Conservation (phyloP, 1,140 invertebrate genomes). For the Aradophagus sp. region DNA sequence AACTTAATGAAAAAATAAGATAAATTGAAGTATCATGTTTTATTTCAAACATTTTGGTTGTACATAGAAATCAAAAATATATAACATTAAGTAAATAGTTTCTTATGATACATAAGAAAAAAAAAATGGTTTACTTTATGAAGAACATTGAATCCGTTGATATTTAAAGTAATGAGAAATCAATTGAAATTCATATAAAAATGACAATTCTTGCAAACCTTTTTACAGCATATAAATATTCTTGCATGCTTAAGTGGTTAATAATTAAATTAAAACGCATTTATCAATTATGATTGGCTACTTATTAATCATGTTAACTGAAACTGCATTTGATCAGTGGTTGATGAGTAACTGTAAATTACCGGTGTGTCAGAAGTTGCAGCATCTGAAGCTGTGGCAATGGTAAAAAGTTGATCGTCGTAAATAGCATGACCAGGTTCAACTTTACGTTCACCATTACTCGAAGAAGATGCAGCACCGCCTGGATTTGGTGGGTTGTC, state of each 20-base stretch:
- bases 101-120: no score
- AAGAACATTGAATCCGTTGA: no score
- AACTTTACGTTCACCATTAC: conserved; percentile 66
- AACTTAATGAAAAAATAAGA: no score
- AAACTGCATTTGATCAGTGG: conserved; percentile 73
- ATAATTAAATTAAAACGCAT: conserved; percentile 20
- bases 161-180: no score
- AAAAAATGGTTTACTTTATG: no score
- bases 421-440: conserved; percentile 66
- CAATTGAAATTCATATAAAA: no score
- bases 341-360: conserved; percentile 71
- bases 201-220: not conserved
- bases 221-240: not conserved
- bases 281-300: not conserved
- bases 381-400: conserved; percentile 66
- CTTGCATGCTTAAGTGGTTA: conserved; percentile 10
- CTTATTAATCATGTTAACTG: conserved; percentile 67
- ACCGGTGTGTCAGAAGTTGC: conserved; percentile 71
- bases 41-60: no score
- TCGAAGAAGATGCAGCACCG: conserved; percentile 31
- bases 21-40: no score
- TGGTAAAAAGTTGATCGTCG: conserved; percentile 72
- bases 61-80: no score
- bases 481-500: conserved; percentile 65
- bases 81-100: no score